Base-by-base conservation (phyloP, 2,797 vertebrate species). In the Gephyroberyx darwinii region DNA sequence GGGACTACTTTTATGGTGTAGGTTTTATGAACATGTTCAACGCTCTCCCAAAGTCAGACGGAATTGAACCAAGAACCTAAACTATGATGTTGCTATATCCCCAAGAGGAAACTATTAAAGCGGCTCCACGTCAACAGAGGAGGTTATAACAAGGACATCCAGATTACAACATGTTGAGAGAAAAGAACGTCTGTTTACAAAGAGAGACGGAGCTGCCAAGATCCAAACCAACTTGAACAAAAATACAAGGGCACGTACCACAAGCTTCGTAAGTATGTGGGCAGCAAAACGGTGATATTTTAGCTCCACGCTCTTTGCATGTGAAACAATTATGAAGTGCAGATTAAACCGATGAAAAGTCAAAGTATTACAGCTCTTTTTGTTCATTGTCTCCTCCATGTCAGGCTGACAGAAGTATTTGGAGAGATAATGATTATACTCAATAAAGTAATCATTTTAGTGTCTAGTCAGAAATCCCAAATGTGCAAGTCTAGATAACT, bases 81-180 rank as follows among this genome's bases (percentile, higher is more conserved):
- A 50, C 62, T 61, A n/a, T 39, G 48, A 71, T 82, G 70, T 71
- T 80, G 61, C 51, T 75, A 84, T 74, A 59, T 65, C 71, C 43
- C 53, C 71, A 12, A 43, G 19, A 73, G 53, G 52, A 68, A 78
- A 16, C 13, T 10, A 57, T 65, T 65, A 53, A 0, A 65, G 60
- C 47, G 57, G 45, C 68, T 69, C 57, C 41, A 50, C 81, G 78
- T 81, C 80, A 78, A 41, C 5, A 13, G 45, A 71, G 37, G 69
- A 77, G 54, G 37, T 55, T 67, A n/a, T 43, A 37, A 5, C 39
- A 71, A 78, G 70, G 72, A 84, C 69, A 43, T 53, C 58, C 56
- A 16, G 58, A 89, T 90, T 88, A 73, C 71, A 78, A 41, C 86
- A 82, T 57, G 84, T 58, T 88, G 88, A 89, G 61, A 84, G 83